A percentile compares a stretch with the other conserved stretches of the same genome.
Conservation (phyloP, 2,797 vertebrate genomes). For the Clarias pachynema region DNA sequence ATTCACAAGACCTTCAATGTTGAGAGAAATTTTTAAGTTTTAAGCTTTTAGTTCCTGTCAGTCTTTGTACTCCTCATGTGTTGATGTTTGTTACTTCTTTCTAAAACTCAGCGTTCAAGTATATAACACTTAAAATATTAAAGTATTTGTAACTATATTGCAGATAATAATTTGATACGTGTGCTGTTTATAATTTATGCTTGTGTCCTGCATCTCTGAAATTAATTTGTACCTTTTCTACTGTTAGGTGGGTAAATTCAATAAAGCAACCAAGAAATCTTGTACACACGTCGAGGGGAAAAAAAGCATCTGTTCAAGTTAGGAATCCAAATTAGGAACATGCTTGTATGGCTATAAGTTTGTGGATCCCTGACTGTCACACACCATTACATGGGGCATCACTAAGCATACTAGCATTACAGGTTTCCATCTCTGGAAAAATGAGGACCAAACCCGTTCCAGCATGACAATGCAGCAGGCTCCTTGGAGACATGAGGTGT, state of each 20-base stretch:
- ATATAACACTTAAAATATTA: neutral
- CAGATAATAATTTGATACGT: neutral
- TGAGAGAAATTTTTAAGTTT: neutral
- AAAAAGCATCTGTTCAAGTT: neutral
- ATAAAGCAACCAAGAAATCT: neutral
- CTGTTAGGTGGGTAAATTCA: neutral
- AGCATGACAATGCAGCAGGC: neutral
- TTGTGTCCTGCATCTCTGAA: neutral
- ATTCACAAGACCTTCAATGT: neutral
- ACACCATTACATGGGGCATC: neutral
- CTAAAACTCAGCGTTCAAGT: neutral
- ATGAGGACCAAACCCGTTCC: neutral
- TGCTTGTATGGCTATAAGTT: neutral
- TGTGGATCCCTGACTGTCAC: neutral
- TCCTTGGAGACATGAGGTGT: neutral
- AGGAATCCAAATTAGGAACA: neutral
- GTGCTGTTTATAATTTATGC: neutral
- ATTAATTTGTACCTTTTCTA: conserved; percentile 18
- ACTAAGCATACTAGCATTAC: neutral
- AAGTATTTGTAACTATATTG: neutral
- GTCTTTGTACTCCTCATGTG: neutral
- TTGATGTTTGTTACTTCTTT: neutral
- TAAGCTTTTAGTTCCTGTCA: neutral
- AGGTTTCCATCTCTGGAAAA: neutral
- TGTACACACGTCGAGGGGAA: neutral